Conservation (phyloP, 2,797 vertebrate species). For the Oreonectes daqikongensis region DNA sequence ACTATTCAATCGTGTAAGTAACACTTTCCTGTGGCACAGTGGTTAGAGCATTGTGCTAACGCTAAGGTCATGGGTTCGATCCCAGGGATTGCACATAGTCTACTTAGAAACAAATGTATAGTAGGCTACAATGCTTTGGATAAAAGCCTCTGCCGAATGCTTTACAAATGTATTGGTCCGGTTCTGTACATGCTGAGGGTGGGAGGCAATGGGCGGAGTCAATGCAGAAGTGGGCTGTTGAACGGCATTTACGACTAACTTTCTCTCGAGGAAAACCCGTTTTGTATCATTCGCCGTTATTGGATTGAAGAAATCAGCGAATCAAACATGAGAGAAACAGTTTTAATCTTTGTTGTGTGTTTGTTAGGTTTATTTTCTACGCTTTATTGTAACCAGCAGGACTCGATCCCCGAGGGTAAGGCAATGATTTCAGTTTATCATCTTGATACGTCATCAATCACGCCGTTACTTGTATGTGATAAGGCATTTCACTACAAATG, state of each 20-base stretch:
- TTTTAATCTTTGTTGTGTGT: conserved; percentile 8
- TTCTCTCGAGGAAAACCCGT: conserved; percentile 14
- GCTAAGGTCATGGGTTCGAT: no score
- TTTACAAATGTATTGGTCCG: no score
- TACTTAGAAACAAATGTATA: no score
- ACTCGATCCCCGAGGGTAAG: conserved; percentile 67
- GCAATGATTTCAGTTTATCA: neutral
- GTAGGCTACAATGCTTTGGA: no score
- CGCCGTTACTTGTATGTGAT: neutral
- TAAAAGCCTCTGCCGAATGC: no score
- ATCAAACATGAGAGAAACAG: conserved; percentile 60
- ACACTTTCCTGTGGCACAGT: no score
- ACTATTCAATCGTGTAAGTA: no score
- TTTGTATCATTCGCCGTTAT: neutral
- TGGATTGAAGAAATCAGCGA: neutral
- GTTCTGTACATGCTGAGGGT: neutral
- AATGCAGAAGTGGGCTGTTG: conserved; percentile 10
- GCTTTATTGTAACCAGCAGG: conserved; percentile 58
- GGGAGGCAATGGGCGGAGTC: neutral
- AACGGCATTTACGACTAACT: neutral
- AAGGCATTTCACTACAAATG: no score
- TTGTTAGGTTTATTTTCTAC: conserved; percentile 33
- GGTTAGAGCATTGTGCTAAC: no score
- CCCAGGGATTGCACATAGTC: no score
- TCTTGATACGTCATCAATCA: neutral